These are phyloP conservation scores for Acleris sparsana DNA, from an alignment of 2,888 invertebrate genomes.

Conservation along the genomic window DNA sequence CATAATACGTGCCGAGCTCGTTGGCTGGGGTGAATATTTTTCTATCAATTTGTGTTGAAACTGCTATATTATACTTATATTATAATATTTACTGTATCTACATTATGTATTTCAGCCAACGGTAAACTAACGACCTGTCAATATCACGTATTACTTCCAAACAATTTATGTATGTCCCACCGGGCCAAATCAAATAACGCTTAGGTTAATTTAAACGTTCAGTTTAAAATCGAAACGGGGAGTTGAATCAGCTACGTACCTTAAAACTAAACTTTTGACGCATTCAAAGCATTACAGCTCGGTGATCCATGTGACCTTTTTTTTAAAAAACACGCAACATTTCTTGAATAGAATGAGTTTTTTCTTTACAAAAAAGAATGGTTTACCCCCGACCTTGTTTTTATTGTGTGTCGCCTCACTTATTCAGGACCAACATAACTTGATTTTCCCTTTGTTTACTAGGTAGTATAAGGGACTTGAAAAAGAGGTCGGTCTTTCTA, in stretches of 20 bases:
- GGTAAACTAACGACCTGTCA: too few species aligned
- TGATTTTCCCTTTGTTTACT: conserved; percentile 66
- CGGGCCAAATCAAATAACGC: too few species aligned
- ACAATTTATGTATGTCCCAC: too few species aligned
- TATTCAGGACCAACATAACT: conserved; percentile 63
- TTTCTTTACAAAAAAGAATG: conserved; percentile 44
- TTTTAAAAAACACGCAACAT: conserved; percentile 43
- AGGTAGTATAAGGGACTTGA: conserved; percentile 48
- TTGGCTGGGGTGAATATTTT: conserved; percentile 1
- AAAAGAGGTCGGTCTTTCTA: conserved; percentile 48
- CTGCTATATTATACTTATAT: neutral
- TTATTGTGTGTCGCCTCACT: conserved; percentile 54
- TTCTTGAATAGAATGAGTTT: conserved; percentile 51
- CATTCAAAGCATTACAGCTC: conserved; percentile 40
- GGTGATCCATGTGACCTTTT: conserved; percentile 44
- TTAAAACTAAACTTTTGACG: conserved; percentile 8
- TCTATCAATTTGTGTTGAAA: conserved; percentile 5
- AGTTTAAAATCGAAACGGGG: too few species aligned
- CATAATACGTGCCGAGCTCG: conserved; percentile 9
- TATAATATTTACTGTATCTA: too few species aligned
- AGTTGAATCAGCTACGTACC: neutral
- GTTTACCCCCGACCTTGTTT: conserved; percentile 46
- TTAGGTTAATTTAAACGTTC: too few species aligned
- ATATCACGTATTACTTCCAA: too few species aligned
- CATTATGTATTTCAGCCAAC: too few species aligned